Base-by-base conservation (phyloP, 2,113 vertebrate species). In the mouse (Mus musculus) region DNA sequence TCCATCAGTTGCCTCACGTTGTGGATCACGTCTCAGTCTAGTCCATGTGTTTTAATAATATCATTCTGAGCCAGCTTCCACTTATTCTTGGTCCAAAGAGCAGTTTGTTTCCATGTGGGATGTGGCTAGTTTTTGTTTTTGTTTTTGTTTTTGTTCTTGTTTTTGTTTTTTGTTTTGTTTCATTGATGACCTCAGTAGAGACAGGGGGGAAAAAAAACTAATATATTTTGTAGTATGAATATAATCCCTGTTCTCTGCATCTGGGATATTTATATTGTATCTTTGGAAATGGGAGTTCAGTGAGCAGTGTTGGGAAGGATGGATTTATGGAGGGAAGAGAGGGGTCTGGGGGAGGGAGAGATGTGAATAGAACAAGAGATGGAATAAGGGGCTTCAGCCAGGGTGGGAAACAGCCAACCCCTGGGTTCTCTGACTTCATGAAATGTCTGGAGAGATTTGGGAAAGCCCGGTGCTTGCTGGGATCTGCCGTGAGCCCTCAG, bases 11-110 rank as follows among this genome's bases (percentile, higher is more conserved):
- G 98, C 98, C 98, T 98, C 98, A 75, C 93, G 52, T 96, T 97
- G 95, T 86, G 95, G 97, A 94, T 86, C 98, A 96, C 4, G 20
- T 88, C 90, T 88, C 97, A 71, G 88, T 95, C 98, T 84, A 61
- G 93, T 94, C 95, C 94, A 95, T 84, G 93, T 89, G 89, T 97
- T 88, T 98, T 88, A 96, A 92, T 97, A 86, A 92, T 96, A 90
- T 95, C 97, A 76, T 96, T 98, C 97, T 98, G 98, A 98, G 98
- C 98, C 98, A 98, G 89, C 98, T 98, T 97, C 97, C 97, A 97
- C 97, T 97, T 97, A 96, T 97, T 98, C 98, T 98, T 98, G 97
- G 97, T 98, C 98, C 98, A 98, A 98, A 98, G 98, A 98, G 86
- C 98, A 95, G 98, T 98, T 93, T 88, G 85, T 96, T 95, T 96